Percentiles rank a stretch among this genome's conserved stretches.
Evolutionary conservation across 2,113 vertebrate species (phyloP).

Genomic region (Burhinus bistriatus): DNA sequence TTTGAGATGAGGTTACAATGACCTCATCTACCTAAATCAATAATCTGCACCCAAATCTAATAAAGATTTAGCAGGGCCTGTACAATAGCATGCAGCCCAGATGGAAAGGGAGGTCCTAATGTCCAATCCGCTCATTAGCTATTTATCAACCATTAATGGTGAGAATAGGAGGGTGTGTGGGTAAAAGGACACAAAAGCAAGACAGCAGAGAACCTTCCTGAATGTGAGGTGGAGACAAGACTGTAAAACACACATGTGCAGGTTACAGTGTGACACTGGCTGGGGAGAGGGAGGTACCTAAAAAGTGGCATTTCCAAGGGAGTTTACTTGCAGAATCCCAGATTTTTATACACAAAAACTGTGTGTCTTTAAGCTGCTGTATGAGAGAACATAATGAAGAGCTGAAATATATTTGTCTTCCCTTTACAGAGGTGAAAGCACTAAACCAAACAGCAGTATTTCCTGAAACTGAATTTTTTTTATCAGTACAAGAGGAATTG

Average conservation of each 20-base stretch:
- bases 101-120: slow-evolving; percentile 58
- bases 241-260: background rate
- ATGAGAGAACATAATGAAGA: background rate
- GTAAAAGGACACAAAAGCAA: background rate
- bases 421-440: background rate
- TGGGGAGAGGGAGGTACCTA: background rate
- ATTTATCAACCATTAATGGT: slow-evolving; percentile 48
- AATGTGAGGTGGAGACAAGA: background rate
- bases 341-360: background rate
- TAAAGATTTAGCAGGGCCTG: slow-evolving; percentile 56
- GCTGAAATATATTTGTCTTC: background rate
- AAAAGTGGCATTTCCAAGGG: background rate
- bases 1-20: slow-evolving; percentile 51
- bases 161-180: background rate
- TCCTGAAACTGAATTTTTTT: background rate
- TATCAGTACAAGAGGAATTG: background rate
- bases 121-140: slow-evolving; percentile 43
- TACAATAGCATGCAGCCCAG: slow-evolving; percentile 52
- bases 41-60: slow-evolving; percentile 65
- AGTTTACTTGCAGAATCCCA: background rate
- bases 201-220: background rate
- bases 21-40: slow-evolving; percentile 64
- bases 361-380: background rate
- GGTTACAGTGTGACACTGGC: background rate
- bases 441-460: background rate